Evolutionary conservation across 2,797 vertebrate species (phyloP), one percentile per base, ranked within the genome.

Genomic region (Ctenochaetus hawaiiensis): DNA sequence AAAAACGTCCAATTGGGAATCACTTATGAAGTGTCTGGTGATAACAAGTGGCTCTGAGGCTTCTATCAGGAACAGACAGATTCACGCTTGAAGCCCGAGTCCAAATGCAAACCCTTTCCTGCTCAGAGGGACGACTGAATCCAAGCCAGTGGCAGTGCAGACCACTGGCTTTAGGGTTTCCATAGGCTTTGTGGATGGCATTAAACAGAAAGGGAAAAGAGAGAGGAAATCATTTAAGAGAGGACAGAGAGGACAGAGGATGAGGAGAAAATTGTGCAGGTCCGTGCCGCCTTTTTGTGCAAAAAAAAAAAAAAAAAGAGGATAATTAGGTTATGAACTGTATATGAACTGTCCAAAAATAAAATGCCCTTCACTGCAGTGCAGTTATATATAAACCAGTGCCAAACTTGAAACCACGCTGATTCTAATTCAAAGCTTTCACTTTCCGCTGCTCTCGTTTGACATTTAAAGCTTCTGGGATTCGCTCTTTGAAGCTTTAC

Each of bases 1-100:
- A 30, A 86, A 83, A 83, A 76, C 54, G 5, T 91, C 89, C 89
- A 85, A 88, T 76, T 89, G 92, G 87, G 89, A 91, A 85, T 89
- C 90, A 86, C 84, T 93, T 90, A 85, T 87, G 80, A 90, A 86
- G 84, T 90, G 90, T 82, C 86, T 84, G 56, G 70, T 77, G 88
- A 89, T 90, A 91, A 91, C 82, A 75, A 90, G 87, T 41, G 48
- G 71, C 64, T 67, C 75, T 68, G 84, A 86, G 61, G 77, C 80
- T 87, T 88, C 88, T 83, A 89, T 93, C 90, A 79, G 86, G 69
- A 49, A 51, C 9, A 47, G 73, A 80, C 77, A 79, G 83, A 86
- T 67, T 81, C 18, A 45, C 6, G 58, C 67, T 78, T 64, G 65
- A 77, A 81, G 82, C 49, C n/a, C 0, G 45, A 68, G 52, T 81